phyloP scores from a whole-genome alignment of 1,140 invertebrate species.

The Drosophila sulfurigaster region DNA sequence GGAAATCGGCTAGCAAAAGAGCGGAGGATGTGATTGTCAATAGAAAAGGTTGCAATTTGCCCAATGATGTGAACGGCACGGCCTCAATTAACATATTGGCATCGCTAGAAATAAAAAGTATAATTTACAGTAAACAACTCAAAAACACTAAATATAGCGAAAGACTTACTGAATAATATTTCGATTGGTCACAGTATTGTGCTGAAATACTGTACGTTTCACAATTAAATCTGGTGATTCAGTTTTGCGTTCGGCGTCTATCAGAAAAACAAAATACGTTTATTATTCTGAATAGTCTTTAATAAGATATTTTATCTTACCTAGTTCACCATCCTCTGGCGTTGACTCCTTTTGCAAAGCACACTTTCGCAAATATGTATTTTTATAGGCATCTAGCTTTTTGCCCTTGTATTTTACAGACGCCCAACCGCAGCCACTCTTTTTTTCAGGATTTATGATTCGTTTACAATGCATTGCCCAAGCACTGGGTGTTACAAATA shows the following conservation, averaged over 20 bases:
- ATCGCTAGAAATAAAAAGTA: slow-evolving; percentile 87
- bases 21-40: slow-evolving; percentile 95
- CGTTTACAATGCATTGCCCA: slow-evolving; percentile 97
- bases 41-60: slow-evolving; percentile 96
- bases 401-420: slow-evolving; percentile 93
- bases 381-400: slow-evolving; percentile 95
- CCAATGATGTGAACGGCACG: slow-evolving; percentile 93
- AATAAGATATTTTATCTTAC: slow-evolving; percentile 31
- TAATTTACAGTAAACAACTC: neutral
- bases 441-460: slow-evolving; percentile 95
- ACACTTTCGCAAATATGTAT: slow-evolving; percentile 90
- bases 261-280: neutral
- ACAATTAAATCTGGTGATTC: slow-evolving; percentile 86
- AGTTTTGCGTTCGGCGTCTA: slow-evolving; percentile 86
- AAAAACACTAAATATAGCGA: neutral
- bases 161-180: slow-evolving; percentile 89
- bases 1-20: slow-evolving; percentile 95
- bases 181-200: slow-evolving; percentile 89
- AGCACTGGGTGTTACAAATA: slow-evolving; percentile 95
- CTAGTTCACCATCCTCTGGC: slow-evolving; percentile 79
- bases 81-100: slow-evolving; percentile 95
- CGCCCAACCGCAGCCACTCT: slow-evolving; percentile 96
- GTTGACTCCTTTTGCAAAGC: slow-evolving; percentile 86
- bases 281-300: neutral
- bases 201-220: slow-evolving; percentile 88